These are phyloP conservation scores for Chromoteleia sp. DNA, from an alignment of 2,888 invertebrate species.

Conservation along the genomic window DNA sequence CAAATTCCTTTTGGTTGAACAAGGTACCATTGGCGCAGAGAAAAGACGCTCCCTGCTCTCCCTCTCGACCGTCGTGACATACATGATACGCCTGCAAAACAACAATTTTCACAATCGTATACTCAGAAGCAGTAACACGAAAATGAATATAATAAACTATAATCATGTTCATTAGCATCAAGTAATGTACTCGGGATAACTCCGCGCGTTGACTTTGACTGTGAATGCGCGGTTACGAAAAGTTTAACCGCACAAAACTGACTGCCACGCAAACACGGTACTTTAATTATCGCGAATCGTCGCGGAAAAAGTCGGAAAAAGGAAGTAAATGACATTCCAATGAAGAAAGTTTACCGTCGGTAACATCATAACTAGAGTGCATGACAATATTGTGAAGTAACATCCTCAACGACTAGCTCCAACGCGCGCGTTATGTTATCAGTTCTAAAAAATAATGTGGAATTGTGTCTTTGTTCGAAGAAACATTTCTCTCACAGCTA, in stretches of 20 bases:
- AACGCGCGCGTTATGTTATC: neutral
- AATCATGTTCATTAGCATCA: slow-evolving; percentile 15
- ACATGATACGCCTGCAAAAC: slow-evolving; percentile 91
- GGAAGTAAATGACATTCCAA: slow-evolving; percentile 72
- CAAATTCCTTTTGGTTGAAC: slow-evolving; percentile 93
- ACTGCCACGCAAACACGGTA: slow-evolving; percentile 42
- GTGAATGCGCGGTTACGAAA: slow-evolving; percentile 32
- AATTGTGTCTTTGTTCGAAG: neutral
- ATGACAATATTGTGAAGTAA: slow-evolving; percentile 66
- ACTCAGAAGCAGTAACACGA: neutral
- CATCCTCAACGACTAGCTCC: slow-evolving; percentile 14
- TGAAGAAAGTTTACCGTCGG: slow-evolving; percentile 71
- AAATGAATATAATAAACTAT: slow-evolving; percentile 8
- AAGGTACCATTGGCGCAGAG: slow-evolving; percentile 94
- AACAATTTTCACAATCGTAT: slow-evolving; percentile 25
- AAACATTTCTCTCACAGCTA: no score
- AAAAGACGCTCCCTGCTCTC: slow-evolving; percentile 93
- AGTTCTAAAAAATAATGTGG: neutral
- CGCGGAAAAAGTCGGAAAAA: slow-evolving; percentile 62
- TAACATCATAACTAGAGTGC: slow-evolving; percentile 69
- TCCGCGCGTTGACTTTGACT: slow-evolving; percentile 51
- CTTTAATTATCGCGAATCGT: slow-evolving; percentile 49
- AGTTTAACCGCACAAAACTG: slow-evolving; percentile 44
- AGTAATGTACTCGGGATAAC: slow-evolving; percentile 25
- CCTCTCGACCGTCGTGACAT: slow-evolving; percentile 94